These are phyloP conservation scores for Narcine bancroftii DNA, from an alignment of 2,113 vertebrate genomes.

Conservation along the genomic window DNA sequence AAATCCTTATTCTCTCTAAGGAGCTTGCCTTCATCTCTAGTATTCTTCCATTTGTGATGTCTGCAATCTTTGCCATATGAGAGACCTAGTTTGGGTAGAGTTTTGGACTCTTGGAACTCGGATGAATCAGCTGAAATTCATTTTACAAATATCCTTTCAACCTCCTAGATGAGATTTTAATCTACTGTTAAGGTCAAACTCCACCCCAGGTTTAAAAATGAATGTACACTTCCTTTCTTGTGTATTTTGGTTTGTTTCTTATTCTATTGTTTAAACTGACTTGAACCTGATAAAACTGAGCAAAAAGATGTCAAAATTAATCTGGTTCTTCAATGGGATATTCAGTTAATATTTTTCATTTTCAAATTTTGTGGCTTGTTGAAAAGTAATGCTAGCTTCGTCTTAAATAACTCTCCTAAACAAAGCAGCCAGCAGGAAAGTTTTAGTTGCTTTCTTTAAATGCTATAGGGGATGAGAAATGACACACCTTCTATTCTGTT, in stretches of 20 bases:
- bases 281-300: neutral
- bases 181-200: neutral
- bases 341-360: neutral
- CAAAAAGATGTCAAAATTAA: neutral
- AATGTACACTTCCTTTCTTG: neutral
- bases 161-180: neutral
- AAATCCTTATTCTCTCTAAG: neutral
- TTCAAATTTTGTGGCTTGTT: neutral
- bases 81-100: neutral
- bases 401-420: too few relatives aligned
- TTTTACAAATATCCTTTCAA: neutral
- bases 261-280: neutral
- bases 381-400: too few relatives aligned
- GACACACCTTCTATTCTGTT: neutral
- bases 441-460: neutral
- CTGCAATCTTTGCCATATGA: neutral
- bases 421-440: neutral
- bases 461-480: neutral
- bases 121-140: neutral
- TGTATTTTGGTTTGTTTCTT: neutral
- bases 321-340: neutral
- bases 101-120: neutral
- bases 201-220: neutral
- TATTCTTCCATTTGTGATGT: neutral
- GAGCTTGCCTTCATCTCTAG: neutral